Percentiles rank a stretch among this genome's conserved stretches.
These are phyloP conservation scores for Silurus glanis DNA, from an alignment of 2,113 vertebrate species.

Conservation along the genomic window DNA sequence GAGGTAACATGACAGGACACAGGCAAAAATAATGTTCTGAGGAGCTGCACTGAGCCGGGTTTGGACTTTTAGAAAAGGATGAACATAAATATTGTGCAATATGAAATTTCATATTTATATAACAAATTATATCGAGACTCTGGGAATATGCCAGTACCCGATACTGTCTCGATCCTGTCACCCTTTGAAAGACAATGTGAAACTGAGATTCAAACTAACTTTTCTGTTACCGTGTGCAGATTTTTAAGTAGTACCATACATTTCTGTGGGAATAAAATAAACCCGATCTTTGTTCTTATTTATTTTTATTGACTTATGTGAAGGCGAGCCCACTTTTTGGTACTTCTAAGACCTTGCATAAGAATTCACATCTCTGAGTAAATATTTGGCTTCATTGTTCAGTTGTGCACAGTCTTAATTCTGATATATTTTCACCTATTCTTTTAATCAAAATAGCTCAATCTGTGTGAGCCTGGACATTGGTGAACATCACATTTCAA, in stretches of 20 bases:
- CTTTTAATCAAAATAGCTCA: background rate
- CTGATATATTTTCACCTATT: background rate
- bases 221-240: background rate
- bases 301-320: background rate
- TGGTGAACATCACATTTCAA: background rate
- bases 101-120: conserved; percentile 1
- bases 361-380: background rate
- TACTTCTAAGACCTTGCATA: background rate
- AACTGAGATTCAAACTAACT: background rate
- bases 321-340: background rate
- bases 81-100: conserved; percentile 13
- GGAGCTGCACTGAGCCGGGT: background rate
- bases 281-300: background rate
- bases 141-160: background rate
- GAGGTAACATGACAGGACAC: background rate
- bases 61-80: too few species aligned
- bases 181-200: background rate
- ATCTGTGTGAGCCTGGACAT: background rate
- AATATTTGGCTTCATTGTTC: background rate
- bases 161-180: background rate
- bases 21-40: conserved; percentile 13
- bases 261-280: background rate
- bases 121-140: background rate
- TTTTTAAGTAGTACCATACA: too few species aligned
- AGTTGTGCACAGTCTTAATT: background rate